Conservation (phyloP, 2,797 vertebrate species). For the Thaleichthys pacificus region DNA sequence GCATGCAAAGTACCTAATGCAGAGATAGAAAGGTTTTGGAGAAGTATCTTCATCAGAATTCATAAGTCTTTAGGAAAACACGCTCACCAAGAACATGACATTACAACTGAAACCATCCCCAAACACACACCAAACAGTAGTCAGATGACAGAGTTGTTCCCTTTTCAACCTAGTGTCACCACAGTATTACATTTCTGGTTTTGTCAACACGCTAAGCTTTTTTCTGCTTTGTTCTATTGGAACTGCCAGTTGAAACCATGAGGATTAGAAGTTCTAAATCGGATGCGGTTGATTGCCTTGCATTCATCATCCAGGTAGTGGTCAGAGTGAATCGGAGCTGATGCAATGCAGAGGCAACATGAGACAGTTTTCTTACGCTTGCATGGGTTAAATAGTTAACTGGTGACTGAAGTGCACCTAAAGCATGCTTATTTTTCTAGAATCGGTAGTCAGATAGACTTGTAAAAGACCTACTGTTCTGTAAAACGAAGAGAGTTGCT, state of each 20-base stretch:
- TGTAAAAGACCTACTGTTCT: slow-evolving; percentile 78
- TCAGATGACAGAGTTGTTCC: slow-evolving; percentile 13
- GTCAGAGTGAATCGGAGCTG: slow-evolving; percentile 69
- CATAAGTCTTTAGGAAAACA: slow-evolving; percentile 26
- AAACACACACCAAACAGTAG: slow-evolving; percentile 26
- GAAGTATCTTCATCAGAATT: slow-evolving; percentile 13
- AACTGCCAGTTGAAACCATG: slow-evolving; percentile 68
- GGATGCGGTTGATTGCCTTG: slow-evolving; percentile 75
- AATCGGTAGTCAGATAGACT: slow-evolving; percentile 80
- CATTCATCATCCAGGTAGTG: slow-evolving; percentile 69
- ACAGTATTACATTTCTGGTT: slow-evolving; percentile 37
- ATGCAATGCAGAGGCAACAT: slow-evolving; percentile 67
- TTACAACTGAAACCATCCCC: slow-evolving; percentile 37
- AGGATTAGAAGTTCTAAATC: slow-evolving; percentile 63
- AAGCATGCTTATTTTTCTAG: slow-evolving; percentile 86
- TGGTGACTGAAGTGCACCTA: slow-evolving; percentile 77
- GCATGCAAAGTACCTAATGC: slow-evolving; percentile 54
- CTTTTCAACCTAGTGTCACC: slow-evolving; percentile 33
- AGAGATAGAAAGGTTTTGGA: slow-evolving; percentile 35
- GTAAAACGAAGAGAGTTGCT: slow-evolving; percentile 68
- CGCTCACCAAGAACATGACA: slow-evolving; percentile 47
- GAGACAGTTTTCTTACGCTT: slow-evolving; percentile 80
- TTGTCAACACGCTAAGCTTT: slow-evolving; percentile 53
- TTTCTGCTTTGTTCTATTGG: slow-evolving; percentile 49
- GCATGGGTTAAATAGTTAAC: slow-evolving; percentile 85